Evolutionary conservation across 2,888 invertebrate species (phyloP).

Genomic region (Drosophila longiperda): DNA sequence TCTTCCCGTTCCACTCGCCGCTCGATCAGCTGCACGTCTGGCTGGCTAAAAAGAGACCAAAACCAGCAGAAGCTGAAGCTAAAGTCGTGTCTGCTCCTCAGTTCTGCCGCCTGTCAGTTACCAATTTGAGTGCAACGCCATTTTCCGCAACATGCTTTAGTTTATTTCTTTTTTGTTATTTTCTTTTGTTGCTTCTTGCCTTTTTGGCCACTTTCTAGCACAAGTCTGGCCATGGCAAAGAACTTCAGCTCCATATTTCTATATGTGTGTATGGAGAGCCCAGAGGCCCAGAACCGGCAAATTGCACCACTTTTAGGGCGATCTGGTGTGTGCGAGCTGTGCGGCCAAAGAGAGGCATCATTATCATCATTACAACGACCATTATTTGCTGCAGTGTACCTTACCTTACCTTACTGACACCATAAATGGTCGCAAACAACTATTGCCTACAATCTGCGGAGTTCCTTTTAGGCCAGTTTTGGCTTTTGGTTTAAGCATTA

Average conservation of each 20-base stretch:
- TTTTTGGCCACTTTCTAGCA: constrained; percentile 78
- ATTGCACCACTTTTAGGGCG: constrained; percentile 79
- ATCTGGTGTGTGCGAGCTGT: constrained; percentile 44
- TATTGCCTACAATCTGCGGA: constrained; percentile 26
- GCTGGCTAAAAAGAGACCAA: constrained; percentile 62
- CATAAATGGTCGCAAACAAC: constrained; percentile 64
- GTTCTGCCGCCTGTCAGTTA: constrained; percentile 66
- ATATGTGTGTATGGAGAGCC: constrained; percentile 10
- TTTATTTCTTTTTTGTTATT: constrained; percentile 34
- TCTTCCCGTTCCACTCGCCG: constrained; percentile 31
- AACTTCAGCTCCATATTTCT: constrained; percentile 36
- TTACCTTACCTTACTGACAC: constrained; percentile 79
- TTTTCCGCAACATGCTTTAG: constrained; percentile 75
- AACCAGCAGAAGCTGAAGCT: constrained; percentile 45
- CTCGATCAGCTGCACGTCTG: constrained; percentile 55
- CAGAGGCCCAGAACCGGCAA: constrained; percentile 55
- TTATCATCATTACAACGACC: constrained; percentile 68
- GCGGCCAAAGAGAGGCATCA: constrained; percentile 68
- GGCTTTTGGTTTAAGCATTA: constrained; percentile 22
- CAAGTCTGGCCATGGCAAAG: constrained; percentile 53
- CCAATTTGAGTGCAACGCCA: constrained; percentile 81
- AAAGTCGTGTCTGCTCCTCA: constrained; percentile 38
- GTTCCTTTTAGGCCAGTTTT: constrained; percentile 44
- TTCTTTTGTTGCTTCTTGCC: constrained; percentile 46
- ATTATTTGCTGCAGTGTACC: constrained; percentile 78